Base-by-base conservation (phyloP, 2,797 vertebrate species). In the Lateolabrax maculatus region DNA sequence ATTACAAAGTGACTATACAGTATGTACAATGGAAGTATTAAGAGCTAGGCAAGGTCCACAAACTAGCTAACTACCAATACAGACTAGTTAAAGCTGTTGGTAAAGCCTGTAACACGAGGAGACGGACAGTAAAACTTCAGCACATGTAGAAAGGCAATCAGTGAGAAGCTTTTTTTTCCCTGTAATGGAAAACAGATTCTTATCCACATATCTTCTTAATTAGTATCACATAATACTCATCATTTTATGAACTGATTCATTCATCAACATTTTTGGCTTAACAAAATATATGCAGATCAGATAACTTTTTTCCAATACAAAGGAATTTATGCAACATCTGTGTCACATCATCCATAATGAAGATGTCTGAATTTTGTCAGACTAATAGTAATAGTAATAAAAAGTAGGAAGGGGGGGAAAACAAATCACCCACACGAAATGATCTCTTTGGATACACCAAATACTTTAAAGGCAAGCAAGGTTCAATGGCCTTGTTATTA, bases 401-500 rank as follows among this genome's bases (percentile, higher is more conserved):
- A 31, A 31, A 69, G 15, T 49, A 55, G 15, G 31, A 39, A 25
- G 7, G 21, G 41, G 15, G 39, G 39, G 15, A 11, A 51, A 9
- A 51, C 55, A 18, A 76, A 43, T 9, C 23, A 73, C 9, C 51
- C 41, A 61, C 25, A 36, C 74, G 56, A 82, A 87, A 90, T 84
- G n/a, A 84, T 80, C 48, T 90, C 88, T 93, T 92, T 93, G 87
- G 89, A 91, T 79, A 76, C 76, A 86, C 74, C 81, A 84, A 88
- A 92, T 81, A 92, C 87, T 87, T 88, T 55, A 90, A 93, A 93
- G 90, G 90, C 90, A 88, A 79, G 75, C 31, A 53, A 87, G 83
- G 81, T 84, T 83, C 62, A 43, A 79, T 55, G 70, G 79, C 83
- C 83, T 85, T 60, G 70, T 84, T 76, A 53, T 74, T 18, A 36